A percentile compares a stretch with the other conserved stretches of the same genome.
Conservation (phyloP, 2,113 vertebrate genomes). For the Oenanthe melanoleuca region DNA sequence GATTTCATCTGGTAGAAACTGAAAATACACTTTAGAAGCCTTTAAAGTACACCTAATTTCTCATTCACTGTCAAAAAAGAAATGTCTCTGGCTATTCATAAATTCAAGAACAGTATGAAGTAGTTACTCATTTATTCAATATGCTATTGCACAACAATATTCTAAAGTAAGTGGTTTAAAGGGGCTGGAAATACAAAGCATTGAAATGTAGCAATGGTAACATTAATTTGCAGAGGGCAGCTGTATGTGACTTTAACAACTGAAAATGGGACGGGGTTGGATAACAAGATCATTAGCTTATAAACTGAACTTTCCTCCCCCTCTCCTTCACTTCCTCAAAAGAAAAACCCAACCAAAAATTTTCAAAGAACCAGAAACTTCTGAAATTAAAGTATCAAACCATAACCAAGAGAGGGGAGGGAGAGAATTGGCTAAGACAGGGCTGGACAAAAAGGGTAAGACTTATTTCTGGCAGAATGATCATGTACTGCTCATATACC, state of each 20-base stretch:
- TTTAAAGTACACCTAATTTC: conserved; percentile 22
- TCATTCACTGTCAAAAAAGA: conserved; percentile 6
- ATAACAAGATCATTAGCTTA: neutral
- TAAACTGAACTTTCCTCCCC: neutral
- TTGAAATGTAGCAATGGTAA: neutral
- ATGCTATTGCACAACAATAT: conserved; percentile 16
- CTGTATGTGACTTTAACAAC: neutral
- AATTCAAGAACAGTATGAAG: conserved; percentile 36
- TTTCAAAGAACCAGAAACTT: neutral
- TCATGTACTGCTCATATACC: neutral
- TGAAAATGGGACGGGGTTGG: neutral
- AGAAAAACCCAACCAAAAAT: neutral
- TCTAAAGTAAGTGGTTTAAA: conserved; percentile 33
- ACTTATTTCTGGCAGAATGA: neutral
- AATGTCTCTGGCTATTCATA: conserved; percentile 33
- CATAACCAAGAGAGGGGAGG: neutral
- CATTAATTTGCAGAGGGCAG: conserved; percentile 22
- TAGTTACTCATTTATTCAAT: conserved; percentile 45
- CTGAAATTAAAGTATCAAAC: neutral
- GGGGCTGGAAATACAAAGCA: conserved; percentile 12
- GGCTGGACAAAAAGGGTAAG: neutral
- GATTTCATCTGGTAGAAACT: conserved; percentile 31
- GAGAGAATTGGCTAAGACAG: neutral
- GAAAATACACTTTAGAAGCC: conserved; percentile 17
- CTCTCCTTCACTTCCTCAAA: fast-evolving